Conservation (phyloP, 1,140 invertebrate species). For the Dendroctonus ponderosae region DNA sequence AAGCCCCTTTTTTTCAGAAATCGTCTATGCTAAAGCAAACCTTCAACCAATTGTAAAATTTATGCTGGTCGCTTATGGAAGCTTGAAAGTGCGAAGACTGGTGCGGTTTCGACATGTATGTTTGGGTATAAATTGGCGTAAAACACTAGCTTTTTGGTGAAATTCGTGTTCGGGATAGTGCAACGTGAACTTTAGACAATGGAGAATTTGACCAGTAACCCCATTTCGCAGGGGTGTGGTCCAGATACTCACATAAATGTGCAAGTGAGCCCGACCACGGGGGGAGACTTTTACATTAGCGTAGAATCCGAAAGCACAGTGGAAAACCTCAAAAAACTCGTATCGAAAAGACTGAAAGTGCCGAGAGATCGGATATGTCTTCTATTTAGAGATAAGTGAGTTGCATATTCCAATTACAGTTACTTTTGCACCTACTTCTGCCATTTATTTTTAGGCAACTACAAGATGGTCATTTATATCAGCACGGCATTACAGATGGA, state of each 20-base stretch:
- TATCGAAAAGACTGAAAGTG: slow-evolving; percentile 89
- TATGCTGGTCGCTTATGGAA: too few species aligned
- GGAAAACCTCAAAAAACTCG: slow-evolving; percentile 84
- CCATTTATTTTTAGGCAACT: slow-evolving; percentile 68
- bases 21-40: too few species aligned
- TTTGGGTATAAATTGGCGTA: too few species aligned
- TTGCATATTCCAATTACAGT: slow-evolving; percentile 45
- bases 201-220: slow-evolving; percentile 50
- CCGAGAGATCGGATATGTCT: slow-evolving; percentile 89
- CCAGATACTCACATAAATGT: slow-evolving; percentile 70
- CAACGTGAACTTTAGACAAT: slow-evolving; percentile 34
- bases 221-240: slow-evolving; percentile 62
- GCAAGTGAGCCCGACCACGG: slow-evolving; percentile 84
- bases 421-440: slow-evolving; percentile 28
- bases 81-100: too few species aligned
- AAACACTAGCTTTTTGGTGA: too few species aligned
- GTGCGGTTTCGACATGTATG: too few species aligned
- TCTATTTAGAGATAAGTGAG: slow-evolving; percentile 87
- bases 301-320: slow-evolving; percentile 77
- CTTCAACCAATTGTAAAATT: too few species aligned
- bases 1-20: too few species aligned
- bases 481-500: slow-evolving; percentile 84
- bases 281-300: slow-evolving; percentile 82
- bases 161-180: too few species aligned
- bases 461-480: slow-evolving; percentile 79